Evolutionary conservation across 2,797 vertebrate species (phyloP).

Genomic region (Tauraco hartlaubi): DNA sequence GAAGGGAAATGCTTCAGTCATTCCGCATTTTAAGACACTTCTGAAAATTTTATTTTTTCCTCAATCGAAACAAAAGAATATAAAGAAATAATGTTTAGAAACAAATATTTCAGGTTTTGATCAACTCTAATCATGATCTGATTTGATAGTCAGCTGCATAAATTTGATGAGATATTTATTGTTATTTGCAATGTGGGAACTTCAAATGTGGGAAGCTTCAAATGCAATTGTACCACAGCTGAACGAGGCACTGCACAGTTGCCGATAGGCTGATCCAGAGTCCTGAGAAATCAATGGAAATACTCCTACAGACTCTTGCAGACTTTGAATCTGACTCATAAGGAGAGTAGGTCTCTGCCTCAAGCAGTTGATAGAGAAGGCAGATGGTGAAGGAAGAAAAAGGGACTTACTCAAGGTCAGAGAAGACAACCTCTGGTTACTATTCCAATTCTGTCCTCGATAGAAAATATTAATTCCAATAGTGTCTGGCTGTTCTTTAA

Average conservation of each 20-base stretch:
- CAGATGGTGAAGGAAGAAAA: neutral
- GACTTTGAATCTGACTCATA: neutral
- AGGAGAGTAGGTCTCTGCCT: neutral
- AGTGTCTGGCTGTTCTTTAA: neutral
- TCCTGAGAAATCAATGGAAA: neutral
- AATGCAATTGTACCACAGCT: neutral
- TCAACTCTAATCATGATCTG: neutral
- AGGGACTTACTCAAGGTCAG: neutral
- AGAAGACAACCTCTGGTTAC: neutral
- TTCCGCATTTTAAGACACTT: neutral
- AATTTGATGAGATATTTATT: neutral
- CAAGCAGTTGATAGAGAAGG: neutral
- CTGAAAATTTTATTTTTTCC: neutral
- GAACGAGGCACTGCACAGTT: accelerated
- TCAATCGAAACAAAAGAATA: neutral
- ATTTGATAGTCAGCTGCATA: neutral
- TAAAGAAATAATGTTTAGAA: neutral
- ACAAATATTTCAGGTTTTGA: neutral
- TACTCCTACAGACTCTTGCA: neutral
- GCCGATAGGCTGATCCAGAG: neutral
- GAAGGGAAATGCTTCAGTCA: neutral
- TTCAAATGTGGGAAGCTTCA: neutral
- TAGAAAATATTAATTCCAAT: neutral
- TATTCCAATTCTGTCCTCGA: neutral
- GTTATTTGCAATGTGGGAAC: neutral